These are phyloP conservation scores for Drosophila insularis DNA, from an alignment of 1,140 invertebrate species.

Conservation along the genomic window DNA sequence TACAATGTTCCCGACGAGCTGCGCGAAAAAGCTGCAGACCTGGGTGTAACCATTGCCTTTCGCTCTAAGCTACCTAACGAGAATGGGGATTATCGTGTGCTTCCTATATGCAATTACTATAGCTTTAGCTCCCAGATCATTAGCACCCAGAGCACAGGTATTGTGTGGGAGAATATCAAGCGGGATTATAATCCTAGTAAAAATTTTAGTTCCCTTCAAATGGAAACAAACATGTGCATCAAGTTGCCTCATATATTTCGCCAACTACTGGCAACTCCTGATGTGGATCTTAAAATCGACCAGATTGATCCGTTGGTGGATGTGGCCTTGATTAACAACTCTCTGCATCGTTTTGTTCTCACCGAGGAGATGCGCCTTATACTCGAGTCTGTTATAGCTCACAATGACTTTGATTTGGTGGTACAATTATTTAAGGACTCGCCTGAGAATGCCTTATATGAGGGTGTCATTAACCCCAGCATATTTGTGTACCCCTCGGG, in stretches of 20 bases:
- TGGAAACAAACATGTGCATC: slow-evolving; percentile 41
- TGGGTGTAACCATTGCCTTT: slow-evolving; percentile 54
- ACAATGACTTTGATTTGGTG: slow-evolving; percentile 46
- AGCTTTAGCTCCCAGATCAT: slow-evolving; percentile 55
- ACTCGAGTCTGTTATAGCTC: slow-evolving; percentile 44
- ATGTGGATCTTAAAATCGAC: slow-evolving; percentile 25
- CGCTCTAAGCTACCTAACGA: slow-evolving; percentile 21
- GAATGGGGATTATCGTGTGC: not conserved
- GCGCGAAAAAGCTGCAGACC: slow-evolving; percentile 14
- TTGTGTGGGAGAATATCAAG: slow-evolving; percentile 71
- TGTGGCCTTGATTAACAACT: slow-evolving; percentile 63
- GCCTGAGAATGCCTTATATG: slow-evolving; percentile 52
- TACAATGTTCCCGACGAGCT: slow-evolving; percentile 55
- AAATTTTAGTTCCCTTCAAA: slow-evolving; percentile 41
- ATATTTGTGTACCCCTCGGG: slow-evolving; percentile 61
- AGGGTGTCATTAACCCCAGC: slow-evolving; percentile 53
- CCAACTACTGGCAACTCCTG: slow-evolving; percentile 41
- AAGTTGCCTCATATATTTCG: slow-evolving; percentile 51
- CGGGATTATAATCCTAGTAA: slow-evolving; percentile 27
- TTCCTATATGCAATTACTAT: slow-evolving; percentile 53
- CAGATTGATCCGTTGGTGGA: slow-evolving; percentile 45
- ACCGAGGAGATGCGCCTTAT: slow-evolving; percentile 47
- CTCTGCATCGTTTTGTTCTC: slow-evolving; percentile 64
- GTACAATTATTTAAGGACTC: slow-evolving; percentile 57
- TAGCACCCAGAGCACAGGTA: slow-evolving; percentile 39